These are phyloP conservation scores for Drosophila nr. fundita DNA, from an alignment of 2,888 invertebrate species.

Conservation along the genomic window DNA sequence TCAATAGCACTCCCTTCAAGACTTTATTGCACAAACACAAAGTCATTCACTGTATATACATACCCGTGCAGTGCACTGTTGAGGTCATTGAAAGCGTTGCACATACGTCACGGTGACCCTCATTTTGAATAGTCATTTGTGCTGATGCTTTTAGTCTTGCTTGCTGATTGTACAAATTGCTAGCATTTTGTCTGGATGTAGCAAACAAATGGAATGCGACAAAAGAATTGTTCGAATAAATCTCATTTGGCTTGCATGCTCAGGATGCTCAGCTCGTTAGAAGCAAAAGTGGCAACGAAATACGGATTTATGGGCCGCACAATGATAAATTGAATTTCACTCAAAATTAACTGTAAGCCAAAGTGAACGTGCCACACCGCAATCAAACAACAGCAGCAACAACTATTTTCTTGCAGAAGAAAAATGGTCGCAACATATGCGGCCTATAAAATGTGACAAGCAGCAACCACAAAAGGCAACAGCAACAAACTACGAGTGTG, in stretches of 20 bases:
- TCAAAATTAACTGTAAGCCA: slow-evolving; percentile 78
- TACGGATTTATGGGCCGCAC: slow-evolving; percentile 75
- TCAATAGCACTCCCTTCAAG: slow-evolving; percentile 56
- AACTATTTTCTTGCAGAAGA: slow-evolving; percentile 34
- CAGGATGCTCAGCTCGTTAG: slow-evolving; percentile 37
- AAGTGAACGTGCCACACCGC: slow-evolving; percentile 66
- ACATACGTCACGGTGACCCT: slow-evolving; percentile 51
- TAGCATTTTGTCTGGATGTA: slow-evolving; percentile 57
- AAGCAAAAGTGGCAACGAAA: slow-evolving; percentile 44
- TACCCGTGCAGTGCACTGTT: slow-evolving; percentile 44
- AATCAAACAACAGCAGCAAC: slow-evolving; percentile 42
- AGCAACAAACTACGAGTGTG: slow-evolving; percentile 40
- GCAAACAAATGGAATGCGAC: slow-evolving; percentile 58
- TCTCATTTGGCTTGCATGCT: slow-evolving; percentile 50
- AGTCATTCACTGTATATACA: slow-evolving; percentile 1
- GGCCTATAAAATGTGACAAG: slow-evolving; percentile 78
- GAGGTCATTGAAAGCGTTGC: slow-evolving; percentile 65
- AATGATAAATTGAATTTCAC: slow-evolving; percentile 79
- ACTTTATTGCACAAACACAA: slow-evolving; percentile 25
- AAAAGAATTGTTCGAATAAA: slow-evolving; percentile 62
- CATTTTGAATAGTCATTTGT: slow-evolving; percentile 14
- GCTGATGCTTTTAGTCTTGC: slow-evolving; percentile 9
- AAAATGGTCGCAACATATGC: slow-evolving; percentile 72
- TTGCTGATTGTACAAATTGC: slow-evolving; percentile 59
- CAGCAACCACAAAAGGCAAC: slow-evolving; percentile 48